Percentiles rank a stretch among this genome's conserved stretches.
Evolutionary conservation across 2,113 vertebrate genomes (phyloP).

Genomic region (Aepyceros melampus): DNA sequence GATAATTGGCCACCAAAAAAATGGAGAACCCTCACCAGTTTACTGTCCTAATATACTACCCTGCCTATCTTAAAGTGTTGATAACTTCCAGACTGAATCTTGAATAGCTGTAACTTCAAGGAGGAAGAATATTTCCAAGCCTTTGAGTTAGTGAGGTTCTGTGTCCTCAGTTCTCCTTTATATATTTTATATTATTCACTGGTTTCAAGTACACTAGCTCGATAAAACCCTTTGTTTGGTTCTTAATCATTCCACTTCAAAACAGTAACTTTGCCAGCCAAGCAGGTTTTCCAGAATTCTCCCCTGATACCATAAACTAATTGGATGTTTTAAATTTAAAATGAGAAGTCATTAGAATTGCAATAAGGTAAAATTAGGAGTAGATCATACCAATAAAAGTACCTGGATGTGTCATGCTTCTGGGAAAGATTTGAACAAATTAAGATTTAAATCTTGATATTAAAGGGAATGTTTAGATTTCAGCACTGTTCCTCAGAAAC

Average conservation of each 20-base stretch:
- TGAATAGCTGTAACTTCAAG: background rate
- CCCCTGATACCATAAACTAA: slow-evolving; percentile 43
- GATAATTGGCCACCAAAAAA: background rate
- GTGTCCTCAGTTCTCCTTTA: background rate
- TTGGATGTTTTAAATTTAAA: slow-evolving; percentile 67
- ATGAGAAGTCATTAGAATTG: slow-evolving; percentile 67
- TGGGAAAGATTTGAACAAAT: slow-evolving; percentile 47
- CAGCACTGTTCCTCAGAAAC: background rate
- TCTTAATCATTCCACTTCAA: slow-evolving; percentile 49
- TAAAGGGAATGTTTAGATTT: slow-evolving; percentile 41
- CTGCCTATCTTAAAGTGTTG: background rate
- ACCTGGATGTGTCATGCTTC: slow-evolving; percentile 35
- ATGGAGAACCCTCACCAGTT: background rate
- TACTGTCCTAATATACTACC: background rate
- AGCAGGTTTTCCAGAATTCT: slow-evolving; percentile 46
- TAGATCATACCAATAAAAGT: background rate
- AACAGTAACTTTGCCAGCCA: slow-evolving; percentile 41
- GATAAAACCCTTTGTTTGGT: background rate
- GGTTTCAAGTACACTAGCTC: background rate
- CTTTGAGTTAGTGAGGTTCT: background rate
- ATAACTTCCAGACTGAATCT: background rate
- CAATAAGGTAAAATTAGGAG: slow-evolving; percentile 52
- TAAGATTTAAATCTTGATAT: slow-evolving; percentile 57
- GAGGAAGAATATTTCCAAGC: background rate
- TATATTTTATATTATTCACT: background rate